Percentiles rank a stretch among this genome's conserved stretches.
Conservation (phyloP, 2,888 invertebrate species). For the Stomorhina lunata region DNA sequence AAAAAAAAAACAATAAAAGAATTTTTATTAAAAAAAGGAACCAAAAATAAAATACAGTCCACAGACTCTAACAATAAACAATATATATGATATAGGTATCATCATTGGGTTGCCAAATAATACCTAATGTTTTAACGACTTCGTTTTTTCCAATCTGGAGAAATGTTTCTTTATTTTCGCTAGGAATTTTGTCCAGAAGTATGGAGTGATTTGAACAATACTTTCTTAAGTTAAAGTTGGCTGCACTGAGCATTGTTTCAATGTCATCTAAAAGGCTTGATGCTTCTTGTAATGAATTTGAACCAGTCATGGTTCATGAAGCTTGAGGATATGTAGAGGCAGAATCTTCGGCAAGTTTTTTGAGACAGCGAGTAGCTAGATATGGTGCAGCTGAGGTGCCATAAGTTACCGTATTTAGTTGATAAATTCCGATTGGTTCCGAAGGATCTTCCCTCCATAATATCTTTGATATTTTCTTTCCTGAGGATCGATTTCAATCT, state of each 20-base stretch:
- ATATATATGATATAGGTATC: too few species aligned
- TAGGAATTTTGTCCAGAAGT: neutral
- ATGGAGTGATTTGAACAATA: constrained; percentile 50
- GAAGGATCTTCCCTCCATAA: constrained; percentile 21
- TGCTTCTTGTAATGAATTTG: constrained; percentile 46
- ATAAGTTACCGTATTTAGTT: too few species aligned
- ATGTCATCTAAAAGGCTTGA: constrained; percentile 37
- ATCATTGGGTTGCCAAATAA: constrained; percentile 47
- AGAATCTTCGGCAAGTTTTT: constrained; percentile 54
- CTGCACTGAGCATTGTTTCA: constrained; percentile 19
- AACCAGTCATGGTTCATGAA: constrained; percentile 49
- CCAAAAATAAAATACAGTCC: too few species aligned
- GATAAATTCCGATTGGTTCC: constrained; percentile 43
- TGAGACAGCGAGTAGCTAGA: constrained; percentile 51
- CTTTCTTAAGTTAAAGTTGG: constrained; percentile 57
- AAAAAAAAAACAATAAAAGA: too few species aligned
- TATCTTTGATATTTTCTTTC: constrained; percentile 60
- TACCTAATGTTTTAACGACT: constrained; percentile 44
- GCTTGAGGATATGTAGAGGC: constrained; percentile 51
- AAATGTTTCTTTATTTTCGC: neutral
- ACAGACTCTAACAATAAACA: too few species aligned
- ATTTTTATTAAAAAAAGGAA: too few species aligned
- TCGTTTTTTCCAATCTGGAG: constrained; percentile 2
- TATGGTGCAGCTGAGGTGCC: constrained; percentile 61
- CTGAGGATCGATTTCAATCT: constrained; percentile 51